phyloP scores from a whole-genome alignment of 2,888 invertebrate species.

The Liodrosophila aerea region DNA sequence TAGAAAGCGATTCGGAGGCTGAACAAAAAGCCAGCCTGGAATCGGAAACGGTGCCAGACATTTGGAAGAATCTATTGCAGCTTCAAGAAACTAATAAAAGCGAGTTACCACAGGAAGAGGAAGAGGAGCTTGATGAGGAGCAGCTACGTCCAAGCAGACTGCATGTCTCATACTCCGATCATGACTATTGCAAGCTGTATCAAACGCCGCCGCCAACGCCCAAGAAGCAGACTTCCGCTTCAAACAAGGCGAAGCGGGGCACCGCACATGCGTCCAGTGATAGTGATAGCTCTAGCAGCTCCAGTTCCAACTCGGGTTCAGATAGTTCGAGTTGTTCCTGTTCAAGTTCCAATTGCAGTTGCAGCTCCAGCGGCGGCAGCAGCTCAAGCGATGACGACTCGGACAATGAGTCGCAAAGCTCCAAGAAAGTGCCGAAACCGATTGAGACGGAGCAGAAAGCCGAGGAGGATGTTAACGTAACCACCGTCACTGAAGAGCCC shows the following conservation, averaged over 20 bases:
- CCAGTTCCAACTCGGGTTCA: slow-evolving; percentile 89
- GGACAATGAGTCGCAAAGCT: slow-evolving; percentile 85
- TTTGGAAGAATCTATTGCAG: slow-evolving; percentile 79
- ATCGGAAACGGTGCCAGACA: slow-evolving; percentile 67
- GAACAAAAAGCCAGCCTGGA: slow-evolving; percentile 17
- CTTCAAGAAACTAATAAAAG: slow-evolving; percentile 47
- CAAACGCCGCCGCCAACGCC: slow-evolving; percentile 52
- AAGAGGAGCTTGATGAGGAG: slow-evolving; percentile 36
- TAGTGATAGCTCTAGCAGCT: slow-evolving; percentile 86
- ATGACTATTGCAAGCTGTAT: slow-evolving; percentile 88
- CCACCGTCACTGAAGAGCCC: slow-evolving; percentile 80
- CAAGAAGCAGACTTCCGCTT: slow-evolving; percentile 26
- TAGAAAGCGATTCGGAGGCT: slow-evolving; percentile 26
- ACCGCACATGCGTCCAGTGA: slow-evolving; percentile 77
- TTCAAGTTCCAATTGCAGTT: slow-evolving; percentile 92
- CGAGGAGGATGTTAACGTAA: slow-evolving; percentile 55
- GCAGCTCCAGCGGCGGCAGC: slow-evolving; percentile 88
- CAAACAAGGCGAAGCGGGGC: slow-evolving; percentile 19
- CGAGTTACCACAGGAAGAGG: slow-evolving; percentile 11
- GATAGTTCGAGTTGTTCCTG: slow-evolving; percentile 92
- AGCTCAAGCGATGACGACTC: slow-evolving; percentile 84
- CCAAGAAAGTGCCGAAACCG: slow-evolving; percentile 71
- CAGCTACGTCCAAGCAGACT: slow-evolving; percentile 80
- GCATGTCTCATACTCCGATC: slow-evolving; percentile 87
- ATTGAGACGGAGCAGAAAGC: not conserved